Conservation (phyloP, 2,113 vertebrate species). For the Lates calcarifer region DNA sequence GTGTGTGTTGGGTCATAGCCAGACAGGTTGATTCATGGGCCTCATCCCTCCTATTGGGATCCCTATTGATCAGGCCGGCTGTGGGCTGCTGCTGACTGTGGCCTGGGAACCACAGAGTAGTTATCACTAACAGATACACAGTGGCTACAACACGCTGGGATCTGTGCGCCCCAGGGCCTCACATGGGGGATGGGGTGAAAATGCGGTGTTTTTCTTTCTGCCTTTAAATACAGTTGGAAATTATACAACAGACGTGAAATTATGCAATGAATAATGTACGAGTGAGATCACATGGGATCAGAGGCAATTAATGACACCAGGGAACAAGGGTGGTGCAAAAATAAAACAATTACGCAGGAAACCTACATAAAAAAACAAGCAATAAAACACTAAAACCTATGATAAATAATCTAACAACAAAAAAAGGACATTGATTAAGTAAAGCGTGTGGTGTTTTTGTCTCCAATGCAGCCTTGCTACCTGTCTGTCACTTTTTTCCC, state of each 20-base stretch:
- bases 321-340: not conserved
- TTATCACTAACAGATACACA: slow-evolving; percentile 57
- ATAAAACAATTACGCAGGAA: not conserved
- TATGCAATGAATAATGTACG: not conserved
- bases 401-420: no score
- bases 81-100: slow-evolving; percentile 48
- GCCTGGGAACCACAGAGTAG: slow-evolving; percentile 54
- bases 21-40: slow-evolving; percentile 80
- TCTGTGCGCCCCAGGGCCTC: not conserved
- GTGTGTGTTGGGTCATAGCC: slow-evolving; percentile 40
- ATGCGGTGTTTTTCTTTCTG: not conserved
- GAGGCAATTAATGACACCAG: not conserved
- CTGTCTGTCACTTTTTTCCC: not conserved
- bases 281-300: not conserved
- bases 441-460: slow-evolving; percentile 5
- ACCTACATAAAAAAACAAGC: not conserved
- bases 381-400: no score
- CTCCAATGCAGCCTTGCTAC: not conserved
- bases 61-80: slow-evolving; percentile 71
- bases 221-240: not conserved
- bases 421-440: no score
- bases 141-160: not conserved
- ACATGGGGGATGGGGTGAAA: not conserved
- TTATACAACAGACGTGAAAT: not conserved
- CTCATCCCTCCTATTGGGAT: slow-evolving; percentile 70